These are phyloP conservation scores for Hylomyscus alleni DNA, from an alignment of 2,797 vertebrate species.

Conservation along the genomic window DNA sequence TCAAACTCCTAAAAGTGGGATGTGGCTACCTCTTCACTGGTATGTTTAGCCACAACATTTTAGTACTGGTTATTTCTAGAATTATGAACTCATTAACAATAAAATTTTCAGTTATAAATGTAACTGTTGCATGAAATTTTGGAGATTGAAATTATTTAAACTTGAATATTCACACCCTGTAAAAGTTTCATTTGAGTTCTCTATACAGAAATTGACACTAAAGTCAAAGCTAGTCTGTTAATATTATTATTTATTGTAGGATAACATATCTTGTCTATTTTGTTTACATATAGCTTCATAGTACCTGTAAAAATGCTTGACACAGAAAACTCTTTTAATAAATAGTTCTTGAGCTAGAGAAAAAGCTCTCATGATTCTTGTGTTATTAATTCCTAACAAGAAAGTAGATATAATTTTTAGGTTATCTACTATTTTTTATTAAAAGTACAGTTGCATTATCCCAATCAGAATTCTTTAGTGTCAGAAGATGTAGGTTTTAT, in stretches of 20 bases:
- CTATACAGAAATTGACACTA: background rate
- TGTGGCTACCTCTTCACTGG: background rate
- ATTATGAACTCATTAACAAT: background rate
- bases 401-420: background rate
- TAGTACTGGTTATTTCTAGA: background rate
- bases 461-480: background rate
- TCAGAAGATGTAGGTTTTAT: background rate
- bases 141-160: background rate
- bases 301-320: background rate
- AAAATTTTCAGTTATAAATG: background rate
- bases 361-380: background rate
- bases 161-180: background rate
- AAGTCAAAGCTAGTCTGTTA: slow-evolving; percentile 17
- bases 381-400: background rate
- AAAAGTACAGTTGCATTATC: background rate
- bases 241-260: background rate
- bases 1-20: background rate
- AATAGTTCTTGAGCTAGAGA: background rate
- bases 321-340: background rate
- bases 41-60: slow-evolving; percentile 44
- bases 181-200: background rate
- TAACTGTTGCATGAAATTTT: background rate
- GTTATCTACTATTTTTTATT: background rate
- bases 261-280: background rate
- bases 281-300: background rate